phyloP scores from a whole-genome alignment of 2,113 vertebrate genomes.

The Chunga burmeisteri region DNA sequence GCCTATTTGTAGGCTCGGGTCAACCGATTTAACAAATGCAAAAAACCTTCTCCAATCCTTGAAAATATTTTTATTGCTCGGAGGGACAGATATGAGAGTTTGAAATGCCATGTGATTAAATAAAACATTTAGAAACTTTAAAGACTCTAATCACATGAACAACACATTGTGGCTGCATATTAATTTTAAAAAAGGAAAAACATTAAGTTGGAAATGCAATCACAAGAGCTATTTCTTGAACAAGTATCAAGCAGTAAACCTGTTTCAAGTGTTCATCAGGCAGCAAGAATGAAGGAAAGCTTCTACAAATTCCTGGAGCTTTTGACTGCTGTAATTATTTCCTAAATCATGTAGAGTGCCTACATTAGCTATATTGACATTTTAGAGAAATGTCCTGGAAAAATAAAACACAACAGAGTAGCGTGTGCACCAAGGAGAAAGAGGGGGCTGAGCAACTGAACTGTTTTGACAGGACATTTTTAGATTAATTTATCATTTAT shows the following conservation, averaged over 20 bases:
- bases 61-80: not conserved
- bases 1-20: not conserved
- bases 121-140: not conserved
- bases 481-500: not conserved
- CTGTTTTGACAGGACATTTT: not conserved
- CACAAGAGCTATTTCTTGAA: not conserved
- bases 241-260: not conserved
- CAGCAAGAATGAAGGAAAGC: not conserved
- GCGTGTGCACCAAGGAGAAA: not conserved
- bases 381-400: conserved; percentile 6
- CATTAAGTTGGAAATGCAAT: not conserved
- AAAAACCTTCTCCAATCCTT: not conserved
- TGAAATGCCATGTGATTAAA: not conserved
- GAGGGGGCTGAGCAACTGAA: not conserved
- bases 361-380: not conserved
- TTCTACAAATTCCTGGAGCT: not conserved
- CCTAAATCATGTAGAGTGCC: not conserved
- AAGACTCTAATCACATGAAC: not conserved
- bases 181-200: not conserved
- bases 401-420: not conserved
- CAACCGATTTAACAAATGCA: not conserved
- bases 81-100: not conserved
- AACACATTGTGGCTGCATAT: not conserved
- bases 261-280: not conserved
- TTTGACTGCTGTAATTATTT: not conserved